A percentile compares a stretch with the other conserved stretches of the same genome.
phyloP scores from a whole-genome alignment of 2,113 vertebrate genomes.

The Lepisosteus osseus region DNA sequence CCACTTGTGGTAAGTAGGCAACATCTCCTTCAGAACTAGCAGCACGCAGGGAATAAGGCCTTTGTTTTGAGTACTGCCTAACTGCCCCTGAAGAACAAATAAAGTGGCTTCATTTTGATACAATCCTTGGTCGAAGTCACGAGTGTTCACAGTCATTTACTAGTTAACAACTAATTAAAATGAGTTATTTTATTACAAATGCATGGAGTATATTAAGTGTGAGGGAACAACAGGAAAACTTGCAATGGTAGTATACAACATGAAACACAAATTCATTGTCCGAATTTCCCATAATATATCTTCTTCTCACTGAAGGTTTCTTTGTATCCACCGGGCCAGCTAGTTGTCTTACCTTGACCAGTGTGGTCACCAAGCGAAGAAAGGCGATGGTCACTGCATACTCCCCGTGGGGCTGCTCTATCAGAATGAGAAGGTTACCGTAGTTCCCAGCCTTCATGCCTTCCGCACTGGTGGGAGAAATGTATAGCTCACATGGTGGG shows the following conservation, averaged over 20 bases:
- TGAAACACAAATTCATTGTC: too few relatives aligned
- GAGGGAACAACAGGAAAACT: too few relatives aligned
- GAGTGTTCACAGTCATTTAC: too few relatives aligned
- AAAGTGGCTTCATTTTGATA: neutral
- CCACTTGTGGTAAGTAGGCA: constrained; percentile 96
- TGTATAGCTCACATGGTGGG: too few relatives aligned
- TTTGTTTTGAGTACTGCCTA: constrained; percentile 91
- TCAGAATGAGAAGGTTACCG: constrained; percentile 85
- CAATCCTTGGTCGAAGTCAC: too few relatives aligned
- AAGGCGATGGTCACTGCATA: constrained; percentile 90
- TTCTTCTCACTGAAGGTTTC: too few relatives aligned
- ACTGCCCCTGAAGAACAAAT: constrained; percentile 74
- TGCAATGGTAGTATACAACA: too few relatives aligned
- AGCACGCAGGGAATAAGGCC: constrained; percentile 90
- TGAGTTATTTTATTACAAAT: too few relatives aligned
- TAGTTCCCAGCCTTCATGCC: constrained; percentile 97
- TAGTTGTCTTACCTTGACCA: constrained; percentile 78
- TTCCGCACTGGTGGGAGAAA: constrained; percentile 72
- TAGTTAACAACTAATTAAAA: too few relatives aligned
- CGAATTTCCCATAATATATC: neutral
- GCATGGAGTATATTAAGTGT: too few relatives aligned
- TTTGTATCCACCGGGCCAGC: too few relatives aligned
- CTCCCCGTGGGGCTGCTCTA: constrained; percentile 91
- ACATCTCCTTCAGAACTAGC: constrained; percentile 94
- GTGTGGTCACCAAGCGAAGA: constrained; percentile 84